These are phyloP conservation scores for Eristalinus aeneus DNA, from an alignment of 2,888 invertebrate genomes.

Conservation along the genomic window DNA sequence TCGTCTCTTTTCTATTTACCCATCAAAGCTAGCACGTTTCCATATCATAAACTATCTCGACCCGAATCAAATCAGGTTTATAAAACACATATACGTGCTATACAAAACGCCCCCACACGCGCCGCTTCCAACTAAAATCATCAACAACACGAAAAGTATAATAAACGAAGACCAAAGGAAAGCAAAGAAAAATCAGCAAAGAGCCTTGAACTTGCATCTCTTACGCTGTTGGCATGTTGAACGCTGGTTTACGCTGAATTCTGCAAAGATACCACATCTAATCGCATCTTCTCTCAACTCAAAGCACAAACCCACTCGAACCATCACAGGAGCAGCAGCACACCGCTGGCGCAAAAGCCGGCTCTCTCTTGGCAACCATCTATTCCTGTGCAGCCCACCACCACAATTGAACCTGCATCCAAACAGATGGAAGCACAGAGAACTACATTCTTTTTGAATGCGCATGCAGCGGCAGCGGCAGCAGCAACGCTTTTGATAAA, in stretches of 20 bases:
- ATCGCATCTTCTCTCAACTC: conserved; percentile 50
- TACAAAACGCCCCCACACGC: not conserved
- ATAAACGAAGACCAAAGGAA: not conserved
- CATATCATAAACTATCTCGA: not conserved
- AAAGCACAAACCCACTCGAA: conserved; percentile 2
- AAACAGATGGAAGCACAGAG: conserved; percentile 45
- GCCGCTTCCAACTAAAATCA: not conserved
- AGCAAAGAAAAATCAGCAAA: conserved; percentile 45
- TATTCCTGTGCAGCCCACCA: conserved; percentile 2
- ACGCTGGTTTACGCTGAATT: conserved; percentile 26
- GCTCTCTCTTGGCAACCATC: conserved; percentile 40
- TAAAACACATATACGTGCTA: not conserved
- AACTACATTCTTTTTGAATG: conserved; percentile 65
- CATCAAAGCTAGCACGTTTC: not conserved
- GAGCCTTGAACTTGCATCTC: conserved; percentile 66
- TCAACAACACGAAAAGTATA: not conserved
- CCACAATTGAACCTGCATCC: not conserved
- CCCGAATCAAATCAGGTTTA: not conserved
- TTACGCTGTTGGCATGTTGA: conserved; percentile 22
- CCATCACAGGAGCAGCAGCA: conserved; percentile 12
- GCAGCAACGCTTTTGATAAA: conserved; percentile 56
- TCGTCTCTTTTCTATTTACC: not conserved
- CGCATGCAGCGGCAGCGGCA: conserved; percentile 37
- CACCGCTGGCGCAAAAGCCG: not conserved
- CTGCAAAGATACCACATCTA: conserved; percentile 50